phyloP scores from a whole-genome alignment of 2,888 invertebrate genomes.

The Eupithecia exiguata region DNA sequence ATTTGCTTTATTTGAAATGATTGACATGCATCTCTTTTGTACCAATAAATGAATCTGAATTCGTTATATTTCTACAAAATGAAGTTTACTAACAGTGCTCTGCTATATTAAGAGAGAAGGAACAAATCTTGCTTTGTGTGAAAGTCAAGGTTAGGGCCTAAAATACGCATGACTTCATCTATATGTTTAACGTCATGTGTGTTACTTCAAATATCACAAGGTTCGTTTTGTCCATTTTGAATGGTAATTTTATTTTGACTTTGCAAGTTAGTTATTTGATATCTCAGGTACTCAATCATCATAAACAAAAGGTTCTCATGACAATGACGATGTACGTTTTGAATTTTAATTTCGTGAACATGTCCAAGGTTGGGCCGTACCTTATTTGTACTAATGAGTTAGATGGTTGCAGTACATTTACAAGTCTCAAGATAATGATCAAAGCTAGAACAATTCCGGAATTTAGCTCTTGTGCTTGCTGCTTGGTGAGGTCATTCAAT shows the following conservation, averaged over 20 bases:
- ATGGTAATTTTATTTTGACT: not conserved
- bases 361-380: conserved; percentile 17
- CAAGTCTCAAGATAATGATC: conserved; percentile 10
- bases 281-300: conserved; percentile 1
- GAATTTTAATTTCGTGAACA: conserved; percentile 27
- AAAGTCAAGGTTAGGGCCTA: not conserved
- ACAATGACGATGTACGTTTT: conserved; percentile 19
- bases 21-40: too few species aligned
- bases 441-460: not conserved
- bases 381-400: conserved; percentile 6
- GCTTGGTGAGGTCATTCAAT: not conserved
- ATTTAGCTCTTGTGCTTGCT: not conserved
- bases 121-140: not conserved
- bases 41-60: too few species aligned
- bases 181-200: not conserved
- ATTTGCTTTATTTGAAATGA: too few species aligned
- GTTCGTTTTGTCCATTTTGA: not conserved
- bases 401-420: not conserved
- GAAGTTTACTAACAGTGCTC: not conserved
- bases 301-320: conserved; percentile 25
- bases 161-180: not conserved
- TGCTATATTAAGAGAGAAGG: not conserved
- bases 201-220: not conserved
- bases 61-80: not conserved
- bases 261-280: not conserved